Evolutionary conservation across 2,113 vertebrate species (phyloP), one percentile per base, ranked within the genome.

Genomic region (Seriola aureovittata): DNA sequence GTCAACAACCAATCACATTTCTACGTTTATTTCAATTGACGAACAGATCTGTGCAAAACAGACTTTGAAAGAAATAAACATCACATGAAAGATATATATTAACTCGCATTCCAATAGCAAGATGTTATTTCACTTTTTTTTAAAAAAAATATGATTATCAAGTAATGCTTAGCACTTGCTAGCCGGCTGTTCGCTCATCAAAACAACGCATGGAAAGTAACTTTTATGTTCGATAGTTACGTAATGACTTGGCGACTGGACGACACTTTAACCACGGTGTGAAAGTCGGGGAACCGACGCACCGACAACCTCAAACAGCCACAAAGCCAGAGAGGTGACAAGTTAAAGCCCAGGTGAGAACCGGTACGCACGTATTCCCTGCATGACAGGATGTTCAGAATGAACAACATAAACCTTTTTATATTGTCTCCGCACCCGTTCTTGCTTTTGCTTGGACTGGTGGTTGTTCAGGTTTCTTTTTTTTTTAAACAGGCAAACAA

Each of bases 261-360:
- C 25, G 7, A 74, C 68, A 80, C 68, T 16, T 71, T 42, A 23
- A 81, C 73, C 80, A 75, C 55, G 34, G 1, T 67, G 60, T 54
- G 46, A 75, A 48, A 0, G 23, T 1, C 42, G 3, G 3, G 34
- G 54, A 32, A 21, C 14, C 4, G 17, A 54, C 44, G n/a, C 8
- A 10, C 36, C 3, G 17, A 21, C 21, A 9, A 40, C 29, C 55
- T 68, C 54, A 14, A 1, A 25, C 48, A 34, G 64, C 64, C 72
- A 4, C 83, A 46, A 0, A 25, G 17, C 0, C 13, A 1, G 4
- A 46, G 1, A 29, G 0, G 36, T 1, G 59, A 55, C 50, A 34
- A 12, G 6, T 13, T 17, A 25, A 14, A 16, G 59, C 1, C 3
- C 8, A 2, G 16, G 21, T 34, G 13, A 44, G 54, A 44, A 16